Conservation (phyloP, 2,888 invertebrate genomes). For the Napeogenes sylphis region DNA sequence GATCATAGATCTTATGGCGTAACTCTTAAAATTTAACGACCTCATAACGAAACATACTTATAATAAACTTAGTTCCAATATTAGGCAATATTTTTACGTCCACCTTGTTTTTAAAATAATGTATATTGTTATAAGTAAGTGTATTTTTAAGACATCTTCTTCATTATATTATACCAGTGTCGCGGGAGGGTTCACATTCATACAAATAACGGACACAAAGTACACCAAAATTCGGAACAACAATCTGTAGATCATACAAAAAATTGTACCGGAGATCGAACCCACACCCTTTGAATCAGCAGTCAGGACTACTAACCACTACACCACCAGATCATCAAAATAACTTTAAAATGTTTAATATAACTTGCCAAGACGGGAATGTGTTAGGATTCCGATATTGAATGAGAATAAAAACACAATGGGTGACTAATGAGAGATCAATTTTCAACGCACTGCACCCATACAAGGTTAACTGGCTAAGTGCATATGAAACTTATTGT, state of each 20-base stretch:
- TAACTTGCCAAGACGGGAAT: constrained; percentile 14
- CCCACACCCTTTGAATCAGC: too few species aligned
- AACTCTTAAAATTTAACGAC: neutral
- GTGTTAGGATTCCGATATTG: neutral
- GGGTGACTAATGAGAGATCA: constrained; percentile 32
- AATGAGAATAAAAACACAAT: constrained; percentile 31
- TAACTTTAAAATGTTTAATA: neutral
- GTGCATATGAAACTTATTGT: constrained; percentile 27
- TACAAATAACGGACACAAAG: too few species aligned
- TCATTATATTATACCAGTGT: too few species aligned
- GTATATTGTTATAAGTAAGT: neutral
- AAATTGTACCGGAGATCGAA: too few species aligned
- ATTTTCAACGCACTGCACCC: constrained; percentile 29
- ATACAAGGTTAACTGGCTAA: constrained; percentile 32
- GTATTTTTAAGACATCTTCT: too few species aligned
- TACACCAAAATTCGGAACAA: too few species aligned
- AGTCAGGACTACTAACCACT: too few species aligned
- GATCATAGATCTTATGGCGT: neutral
- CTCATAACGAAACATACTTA: neutral
- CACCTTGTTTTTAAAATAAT: too few species aligned
- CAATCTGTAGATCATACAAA: too few species aligned
- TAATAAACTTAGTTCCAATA: neutral
- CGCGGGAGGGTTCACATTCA: too few species aligned
- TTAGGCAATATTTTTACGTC: too few species aligned
- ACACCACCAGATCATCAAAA: too few species aligned